These are phyloP conservation scores for Temnothorax rugatulus DNA, from an alignment of 2,888 invertebrate genomes.

Conservation along the genomic window DNA sequence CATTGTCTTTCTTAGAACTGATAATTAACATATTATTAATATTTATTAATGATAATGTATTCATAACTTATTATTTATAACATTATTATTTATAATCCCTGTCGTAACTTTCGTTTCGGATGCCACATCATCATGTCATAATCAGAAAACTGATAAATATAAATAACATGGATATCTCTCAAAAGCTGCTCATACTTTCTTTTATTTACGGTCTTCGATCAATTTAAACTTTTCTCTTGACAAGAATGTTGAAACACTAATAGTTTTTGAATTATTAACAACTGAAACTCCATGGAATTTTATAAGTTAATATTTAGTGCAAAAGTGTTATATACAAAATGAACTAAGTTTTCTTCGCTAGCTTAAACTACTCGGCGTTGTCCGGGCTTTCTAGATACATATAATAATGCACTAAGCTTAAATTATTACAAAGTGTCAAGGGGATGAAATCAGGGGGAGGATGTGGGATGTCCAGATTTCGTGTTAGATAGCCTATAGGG, in stretches of 20 bases:
- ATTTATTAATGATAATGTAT: neutral
- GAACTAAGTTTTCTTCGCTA: neutral
- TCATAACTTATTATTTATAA: neutral
- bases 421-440: too few relatives aligned
- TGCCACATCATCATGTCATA: neutral
- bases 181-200: neutral
- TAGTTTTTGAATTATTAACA: conserved; percentile 24
- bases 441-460: too few relatives aligned
- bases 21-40: conserved; percentile 10
- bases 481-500: too few relatives aligned
- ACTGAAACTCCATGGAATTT: conserved; percentile 23
- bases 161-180: neutral
- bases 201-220: neutral
- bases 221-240: conserved; percentile 27
- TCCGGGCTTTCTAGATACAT: too few relatives aligned
- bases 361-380: too few relatives aligned
- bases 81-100: conserved; percentile 14
- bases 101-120: neutral
- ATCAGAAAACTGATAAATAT: neutral
- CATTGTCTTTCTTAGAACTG: neutral
- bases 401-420: too few relatives aligned
- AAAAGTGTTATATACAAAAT: neutral
- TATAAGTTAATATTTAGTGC: neutral
- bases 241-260: neutral
- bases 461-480: too few relatives aligned